Percentiles rank a stretch among this genome's conserved stretches.
Conservation (phyloP, 1,140 invertebrate genomes). For the Lordiphosa mommai region DNA sequence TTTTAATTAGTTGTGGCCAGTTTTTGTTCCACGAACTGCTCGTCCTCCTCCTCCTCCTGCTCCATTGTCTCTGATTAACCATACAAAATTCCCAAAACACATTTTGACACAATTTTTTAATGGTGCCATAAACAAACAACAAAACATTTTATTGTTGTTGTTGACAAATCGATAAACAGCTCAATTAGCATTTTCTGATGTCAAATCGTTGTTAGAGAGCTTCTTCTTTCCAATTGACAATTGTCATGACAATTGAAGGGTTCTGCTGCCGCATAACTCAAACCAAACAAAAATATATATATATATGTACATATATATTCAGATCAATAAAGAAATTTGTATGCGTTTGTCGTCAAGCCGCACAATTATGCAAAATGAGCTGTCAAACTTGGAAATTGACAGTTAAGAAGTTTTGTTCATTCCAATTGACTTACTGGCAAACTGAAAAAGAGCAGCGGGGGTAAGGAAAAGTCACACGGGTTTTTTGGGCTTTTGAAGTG, state of each 20-base stretch:
- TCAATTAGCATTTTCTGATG: conserved; percentile 72
- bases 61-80: conserved; percentile 54
- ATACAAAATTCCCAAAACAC: conserved; percentile 75
- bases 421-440: no score
- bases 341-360: conserved; percentile 44
- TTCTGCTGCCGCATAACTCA: conserved; percentile 75
- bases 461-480: neutral
- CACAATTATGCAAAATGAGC: conserved; percentile 75
- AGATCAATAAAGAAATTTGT: conserved; percentile 73
- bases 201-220: conserved; percentile 35
- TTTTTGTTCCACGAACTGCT: conserved; percentile 25
- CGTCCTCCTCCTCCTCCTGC: conserved; percentile 40
- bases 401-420: conserved; percentile 20
- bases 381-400: conserved; percentile 60
- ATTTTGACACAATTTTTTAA: conserved; percentile 78
- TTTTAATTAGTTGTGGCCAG: conserved; percentile 12
- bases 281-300: conserved; percentile 61
- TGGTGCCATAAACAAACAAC: conserved; percentile 37
- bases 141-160: conserved; percentile 41
- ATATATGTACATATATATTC: conserved; percentile 21
- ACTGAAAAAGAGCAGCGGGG: neutral
- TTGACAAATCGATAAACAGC: conserved; percentile 76
- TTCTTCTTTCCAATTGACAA: conserved; percentile 1
- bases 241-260: conserved; percentile 22
- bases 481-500: no score